Conservation (phyloP, 1,140 invertebrate species). For the Pissodes strobi region DNA sequence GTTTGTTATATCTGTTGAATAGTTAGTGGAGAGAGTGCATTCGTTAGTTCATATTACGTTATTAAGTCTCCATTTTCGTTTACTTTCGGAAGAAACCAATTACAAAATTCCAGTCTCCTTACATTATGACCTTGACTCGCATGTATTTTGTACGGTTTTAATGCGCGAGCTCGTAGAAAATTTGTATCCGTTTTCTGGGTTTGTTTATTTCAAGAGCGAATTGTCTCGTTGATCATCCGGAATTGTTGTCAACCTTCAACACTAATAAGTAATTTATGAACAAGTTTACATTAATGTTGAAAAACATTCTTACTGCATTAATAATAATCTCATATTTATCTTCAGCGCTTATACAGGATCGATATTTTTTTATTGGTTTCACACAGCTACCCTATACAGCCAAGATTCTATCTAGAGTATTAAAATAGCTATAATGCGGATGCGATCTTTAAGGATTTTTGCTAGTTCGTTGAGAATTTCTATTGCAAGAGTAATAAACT, state of each 20-base stretch:
- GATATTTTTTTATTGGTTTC: not conserved
- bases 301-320: not conserved
- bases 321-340: not conserved
- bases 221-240: not conserved
- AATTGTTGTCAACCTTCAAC: not conserved
- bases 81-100: too few species aligned
- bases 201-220: not conserved
- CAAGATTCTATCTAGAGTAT: not conserved
- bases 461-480: not conserved
- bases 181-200: not conserved
- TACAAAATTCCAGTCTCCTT: not conserved
- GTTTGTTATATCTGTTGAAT: too few species aligned
- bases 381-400: not conserved
- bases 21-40: too few species aligned
- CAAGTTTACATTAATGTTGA: not conserved
- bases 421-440: not conserved
- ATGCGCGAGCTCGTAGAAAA: not conserved
- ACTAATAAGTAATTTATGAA: not conserved
- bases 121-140: not conserved
- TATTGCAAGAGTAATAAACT: not conserved
- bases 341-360: not conserved
- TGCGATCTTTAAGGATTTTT: not conserved
- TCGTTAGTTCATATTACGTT: too few species aligned
- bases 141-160: not conserved
- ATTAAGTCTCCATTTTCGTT: too few species aligned